Evolutionary conservation across 2,888 invertebrate genomes (phyloP), one percentile per base, ranked within the genome.

Genomic region (Gnatocerus cornutus): DNA sequence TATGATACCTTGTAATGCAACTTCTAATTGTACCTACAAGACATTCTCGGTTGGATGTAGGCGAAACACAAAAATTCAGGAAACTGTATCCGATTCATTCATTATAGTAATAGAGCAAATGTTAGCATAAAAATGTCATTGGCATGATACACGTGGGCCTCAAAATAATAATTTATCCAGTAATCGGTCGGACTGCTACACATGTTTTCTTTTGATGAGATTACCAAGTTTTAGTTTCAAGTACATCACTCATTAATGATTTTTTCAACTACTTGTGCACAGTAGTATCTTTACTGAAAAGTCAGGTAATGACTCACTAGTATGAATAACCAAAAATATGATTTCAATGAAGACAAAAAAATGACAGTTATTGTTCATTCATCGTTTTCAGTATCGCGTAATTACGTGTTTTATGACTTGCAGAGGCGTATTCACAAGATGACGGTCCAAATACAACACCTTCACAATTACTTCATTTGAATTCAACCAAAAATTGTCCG

Each of bases 401-500:
- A 50, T 50, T 50, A 29, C 5, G 37, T 53, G 53, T 53, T 53
- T 53, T 50, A 50, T 41, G 8, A 46, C 12, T 72, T 73, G 43
- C 69, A 70, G 73, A 72, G 48, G 65, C 30, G 12, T 63, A 58
- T 33, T 56, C 68, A 10, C 74, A 71, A 55, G 72, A 71, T 48
- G 74, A 75, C 59, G 71, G 69, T 50, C 68, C 69, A 16, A 67
- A 68, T 13, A 56, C 33, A 41, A 50, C 63, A 63, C 45, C 50
- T 58, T 64, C 55, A 46, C 52, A 65, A 50, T 69, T 67, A 52
- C 16, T 68, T 41, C 29, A 70, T 37, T 29, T 8, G 21, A 7
- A 68, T 9, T 13, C 41, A 52, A 16, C 14, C 27, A 62, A 21
- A 48, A 46, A 73, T 43, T 81, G 81, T 58, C 66, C 77, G 21